Evolutionary conservation across 2,113 vertebrate genomes (phyloP), one percentile per base, ranked within the genome.

Genomic region (Hypomesus transpacificus): DNA sequence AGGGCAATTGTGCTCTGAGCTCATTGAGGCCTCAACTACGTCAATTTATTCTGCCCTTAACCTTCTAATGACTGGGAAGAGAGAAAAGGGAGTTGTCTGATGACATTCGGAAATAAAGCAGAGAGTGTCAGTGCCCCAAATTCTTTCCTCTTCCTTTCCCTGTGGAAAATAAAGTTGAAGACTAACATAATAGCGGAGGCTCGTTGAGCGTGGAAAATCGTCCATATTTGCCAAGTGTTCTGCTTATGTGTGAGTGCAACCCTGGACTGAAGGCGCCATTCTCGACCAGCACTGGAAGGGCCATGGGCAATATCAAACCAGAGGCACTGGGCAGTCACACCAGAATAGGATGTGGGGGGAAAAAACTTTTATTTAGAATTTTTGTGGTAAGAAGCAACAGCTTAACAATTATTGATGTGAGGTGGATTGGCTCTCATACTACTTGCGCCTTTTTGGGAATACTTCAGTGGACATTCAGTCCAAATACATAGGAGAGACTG

Each of bases 121-220:
- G 57, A 24, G 57, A 67, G 22, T 51, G 26, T 63, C 61, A 39
- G 28, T 34, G 28, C 16, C 16, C 61, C 17, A 17, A 28, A 6
- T 17, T 39, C 31, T 9, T 18, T n/a, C 26, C 21, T 16, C 26
- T 26, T 61, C 59, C 59, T 28, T 16, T 11, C 24, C 59, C 59
- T 26, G 24, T 61, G 59, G 59, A 61, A 61, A 61, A 61, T 61
- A 21, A 62, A 62, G 60, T 61, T 61, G 59, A 61, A 24, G 59
- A 61, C 24, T 24, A 61, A 61, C 59, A 61, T 24, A 24, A 28
- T 4, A 13, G 4, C 14, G 8, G 6, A 18, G 13, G 26, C 14
- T 63, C 8, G 16, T n/a, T 63, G 28, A 31, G 61, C 18, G 26
- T 63, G 61, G 61, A 34, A 34, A 63, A 18, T 31, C 18, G 13